These are phyloP conservation scores for Psittacula derbiana DNA, from an alignment of 2,797 vertebrate species.

Conservation along the genomic window DNA sequence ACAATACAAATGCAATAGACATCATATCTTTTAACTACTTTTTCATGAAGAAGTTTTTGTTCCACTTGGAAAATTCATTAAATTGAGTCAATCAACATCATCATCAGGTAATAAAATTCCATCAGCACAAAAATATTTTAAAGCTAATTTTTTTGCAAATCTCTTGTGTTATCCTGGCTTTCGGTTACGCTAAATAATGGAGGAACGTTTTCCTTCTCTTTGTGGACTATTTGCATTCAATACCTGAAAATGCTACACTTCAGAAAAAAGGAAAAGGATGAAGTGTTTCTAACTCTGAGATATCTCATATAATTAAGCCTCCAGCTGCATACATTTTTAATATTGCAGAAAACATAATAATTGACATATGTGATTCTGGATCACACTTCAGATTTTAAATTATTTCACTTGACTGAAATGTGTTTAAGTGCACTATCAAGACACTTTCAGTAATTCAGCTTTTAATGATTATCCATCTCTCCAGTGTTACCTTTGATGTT, in stretches of 20 bases:
- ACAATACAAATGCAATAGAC: not conserved
- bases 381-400: constrained; percentile 74
- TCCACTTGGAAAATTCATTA: constrained; percentile 17
- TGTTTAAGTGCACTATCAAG: constrained; percentile 71
- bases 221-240: constrained; percentile 42
- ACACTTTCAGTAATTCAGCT: constrained; percentile 68
- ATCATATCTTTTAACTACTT: not conserved
- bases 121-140: constrained; percentile 1
- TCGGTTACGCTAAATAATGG: constrained; percentile 21
- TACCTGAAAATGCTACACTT: constrained; percentile 41
- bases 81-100: constrained; percentile 2
- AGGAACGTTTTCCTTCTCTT: constrained; percentile 18
- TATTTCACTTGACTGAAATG: constrained; percentile 69
- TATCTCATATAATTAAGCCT: constrained; percentile 64
- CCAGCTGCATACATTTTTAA: constrained; percentile 70
- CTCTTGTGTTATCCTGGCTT: constrained; percentile 18
- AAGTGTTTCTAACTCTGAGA: constrained; percentile 44
- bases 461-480: constrained; percentile 73
- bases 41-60: not conserved
- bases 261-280: not conserved
- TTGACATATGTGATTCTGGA: constrained; percentile 73
- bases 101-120: constrained; percentile 10
- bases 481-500: constrained; percentile 72
- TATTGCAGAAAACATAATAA: constrained; percentile 67
- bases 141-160: constrained; percentile 28